A percentile compares a stretch with the other conserved stretches of the same genome.
phyloP scores from a whole-genome alignment of 2,797 vertebrate genomes.

The Aulostomus chinensis region DNA sequence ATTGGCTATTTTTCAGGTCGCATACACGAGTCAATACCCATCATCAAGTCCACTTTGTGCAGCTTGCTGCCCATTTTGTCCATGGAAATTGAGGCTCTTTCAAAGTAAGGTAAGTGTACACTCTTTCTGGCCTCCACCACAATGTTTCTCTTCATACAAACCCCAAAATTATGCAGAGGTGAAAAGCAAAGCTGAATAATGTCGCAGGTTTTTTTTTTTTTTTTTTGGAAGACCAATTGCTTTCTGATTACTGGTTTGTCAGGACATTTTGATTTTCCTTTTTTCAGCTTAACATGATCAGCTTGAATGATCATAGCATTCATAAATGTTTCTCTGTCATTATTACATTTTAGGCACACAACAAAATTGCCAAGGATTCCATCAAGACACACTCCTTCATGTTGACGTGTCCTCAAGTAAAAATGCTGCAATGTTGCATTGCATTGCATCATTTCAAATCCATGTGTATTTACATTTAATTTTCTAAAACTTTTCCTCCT shows the following conservation, averaged over 20 bases:
- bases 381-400: too few species aligned
- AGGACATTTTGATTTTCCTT: not conserved
- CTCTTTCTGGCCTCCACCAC: not conserved
- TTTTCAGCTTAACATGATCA: not conserved
- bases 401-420: too few species aligned
- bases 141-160: not conserved
- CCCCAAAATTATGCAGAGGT: too few species aligned
- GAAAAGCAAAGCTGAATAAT: too few species aligned
- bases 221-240: not conserved
- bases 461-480: too few species aligned
- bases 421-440: too few species aligned
- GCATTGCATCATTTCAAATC: too few species aligned
- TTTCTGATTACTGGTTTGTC: not conserved
- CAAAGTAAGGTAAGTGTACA: slow-evolving; percentile 8
- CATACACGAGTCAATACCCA: slow-evolving; percentile 27
- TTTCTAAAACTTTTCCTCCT: too few species aligned
- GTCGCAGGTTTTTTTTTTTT: not conserved
- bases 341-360: too few species aligned
- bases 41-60: slow-evolving; percentile 31
- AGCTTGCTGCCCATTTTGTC: slow-evolving; percentile 29
- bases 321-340: too few species aligned
- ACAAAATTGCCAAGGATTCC: too few species aligned
- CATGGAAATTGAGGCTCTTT: not conserved
- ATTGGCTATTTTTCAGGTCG: slow-evolving; percentile 32
- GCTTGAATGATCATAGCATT: too few species aligned